Base-by-base conservation (phyloP, 2,797 vertebrate genomes). In the Melanogrammus aeglefinus region DNA sequence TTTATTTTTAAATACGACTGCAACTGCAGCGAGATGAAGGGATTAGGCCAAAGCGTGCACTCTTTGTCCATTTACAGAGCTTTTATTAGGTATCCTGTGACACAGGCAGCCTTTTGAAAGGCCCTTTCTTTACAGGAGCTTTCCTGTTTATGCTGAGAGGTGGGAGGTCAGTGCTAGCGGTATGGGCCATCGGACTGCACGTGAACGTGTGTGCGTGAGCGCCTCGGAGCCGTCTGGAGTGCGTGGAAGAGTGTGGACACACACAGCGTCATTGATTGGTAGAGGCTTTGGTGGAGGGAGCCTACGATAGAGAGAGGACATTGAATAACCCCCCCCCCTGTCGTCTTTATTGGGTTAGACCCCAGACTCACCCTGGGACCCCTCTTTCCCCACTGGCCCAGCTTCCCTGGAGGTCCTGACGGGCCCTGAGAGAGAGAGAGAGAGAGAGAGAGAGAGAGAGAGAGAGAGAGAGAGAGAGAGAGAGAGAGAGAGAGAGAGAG, bases 321-420 rank as follows among this genome's bases (percentile, higher is more conserved):
- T 44, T 33, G 14, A 75, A 74, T 57, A 70, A 79, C 35, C 35
- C 35, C 35, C 35, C 6, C 63, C 72, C 33, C 36, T 33, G 31
- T 33, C n/a, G 4, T 57, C 47, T 4, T 57, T 70, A 70, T 10
- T 8, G 29, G 31, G 69, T 16, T 71, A 71, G 69, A 33, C 63
- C 39, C 44, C 35, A 78, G 47, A 96, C 96, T 95, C 92, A 99
- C 97, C 93, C 95, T 92, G 79, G 96, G 95, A 63, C 97, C 97
- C 91, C 94, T 95, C 88, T 96, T 95, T 83, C 97, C 97, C 51
- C 95, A 91, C 82, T 93, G 87, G 86, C 97, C 97, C 88, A 95
- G 92, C 88, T 97, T 95, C 78, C 97, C 97, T 1, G 96, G 95
- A 83, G 96, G 93, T 88, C 97, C 97, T 77, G 93, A 93, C 29